phyloP scores from a whole-genome alignment of 2,113 vertebrate species.

The Pluvianellus socialis region DNA sequence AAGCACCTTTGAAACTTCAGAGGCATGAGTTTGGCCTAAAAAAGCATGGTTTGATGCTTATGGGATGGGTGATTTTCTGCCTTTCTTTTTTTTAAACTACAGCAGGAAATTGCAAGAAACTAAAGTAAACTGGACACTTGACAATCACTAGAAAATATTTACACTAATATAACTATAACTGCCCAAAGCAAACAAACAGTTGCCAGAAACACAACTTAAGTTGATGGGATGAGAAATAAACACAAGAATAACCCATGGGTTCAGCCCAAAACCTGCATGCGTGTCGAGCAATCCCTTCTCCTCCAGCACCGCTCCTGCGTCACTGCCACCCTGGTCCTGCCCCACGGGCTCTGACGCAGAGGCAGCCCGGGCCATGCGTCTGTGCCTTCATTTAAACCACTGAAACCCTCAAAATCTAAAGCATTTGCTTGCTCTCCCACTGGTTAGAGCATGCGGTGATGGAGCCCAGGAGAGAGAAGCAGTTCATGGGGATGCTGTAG shows the following conservation, averaged over 20 bases:
- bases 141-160: constrained; percentile 64
- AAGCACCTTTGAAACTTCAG: neutral
- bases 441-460: neutral
- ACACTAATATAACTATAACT: constrained; percentile 20
- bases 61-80: neutral
- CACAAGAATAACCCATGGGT: constrained; percentile 14
- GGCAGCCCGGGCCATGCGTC: neutral
- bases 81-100: neutral
- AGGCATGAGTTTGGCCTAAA: neutral
- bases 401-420: neutral
- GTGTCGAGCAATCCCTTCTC: neutral
- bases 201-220: constrained; percentile 48
- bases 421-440: neutral
- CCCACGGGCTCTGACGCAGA: neutral
- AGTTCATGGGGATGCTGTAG: fast-evolving
- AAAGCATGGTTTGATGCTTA: neutral
- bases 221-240: constrained; percentile 58
- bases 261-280: neutral
- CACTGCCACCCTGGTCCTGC: neutral
- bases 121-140: constrained; percentile 49
- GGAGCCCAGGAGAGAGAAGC: neutral
- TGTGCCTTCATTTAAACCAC: neutral
- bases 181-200: constrained; percentile 64
- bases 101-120: constrained; percentile 60
- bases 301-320: neutral